Evolutionary conservation across 1,140 invertebrate genomes (phyloP).

Genomic region (Pentalonia nigronervosa): DNA sequence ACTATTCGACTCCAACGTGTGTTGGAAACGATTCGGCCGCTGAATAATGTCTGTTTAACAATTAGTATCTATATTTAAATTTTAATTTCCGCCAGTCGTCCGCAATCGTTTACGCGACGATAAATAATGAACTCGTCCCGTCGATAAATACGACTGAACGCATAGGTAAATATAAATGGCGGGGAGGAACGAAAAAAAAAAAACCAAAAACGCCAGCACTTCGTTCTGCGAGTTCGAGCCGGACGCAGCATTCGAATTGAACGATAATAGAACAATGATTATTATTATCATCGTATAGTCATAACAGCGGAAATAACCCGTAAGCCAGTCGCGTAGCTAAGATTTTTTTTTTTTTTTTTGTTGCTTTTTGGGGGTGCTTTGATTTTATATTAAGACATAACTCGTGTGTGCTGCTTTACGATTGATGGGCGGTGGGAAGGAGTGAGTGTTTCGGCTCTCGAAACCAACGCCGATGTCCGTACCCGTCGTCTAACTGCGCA

Average conservation of each 20-base stretch:
- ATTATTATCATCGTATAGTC: neutral
- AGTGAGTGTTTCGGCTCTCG: too few relatives aligned
- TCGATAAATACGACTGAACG: neutral
- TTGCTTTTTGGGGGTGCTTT: too few relatives aligned
- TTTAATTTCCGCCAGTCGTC: conserved; percentile 5
- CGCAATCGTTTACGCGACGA: neutral
- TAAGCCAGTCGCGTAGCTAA: too few relatives aligned
- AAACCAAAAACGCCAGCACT: neutral
- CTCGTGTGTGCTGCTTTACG: too few relatives aligned
- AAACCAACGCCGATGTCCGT: too few relatives aligned
- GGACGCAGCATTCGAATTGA: neutral
- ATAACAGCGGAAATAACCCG: too few relatives aligned
- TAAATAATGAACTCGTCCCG: neutral
- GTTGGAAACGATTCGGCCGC: neutral
- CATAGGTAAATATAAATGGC: neutral
- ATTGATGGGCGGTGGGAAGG: too few relatives aligned
- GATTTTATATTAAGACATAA: too few relatives aligned
- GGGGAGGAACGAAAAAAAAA: neutral
- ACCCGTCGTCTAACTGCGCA: too few relatives aligned
- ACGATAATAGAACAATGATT: neutral
- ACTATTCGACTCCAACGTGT: neutral
- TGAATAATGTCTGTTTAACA: neutral
- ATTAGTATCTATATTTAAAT: conserved; percentile 33
- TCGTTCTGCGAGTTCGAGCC: too few relatives aligned
- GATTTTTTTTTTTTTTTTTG: too few relatives aligned